A percentile compares a stretch with the other conserved stretches of the same genome.
Evolutionary conservation across 2,113 vertebrate genomes (phyloP).

Genomic region (Murina feae): DNA sequence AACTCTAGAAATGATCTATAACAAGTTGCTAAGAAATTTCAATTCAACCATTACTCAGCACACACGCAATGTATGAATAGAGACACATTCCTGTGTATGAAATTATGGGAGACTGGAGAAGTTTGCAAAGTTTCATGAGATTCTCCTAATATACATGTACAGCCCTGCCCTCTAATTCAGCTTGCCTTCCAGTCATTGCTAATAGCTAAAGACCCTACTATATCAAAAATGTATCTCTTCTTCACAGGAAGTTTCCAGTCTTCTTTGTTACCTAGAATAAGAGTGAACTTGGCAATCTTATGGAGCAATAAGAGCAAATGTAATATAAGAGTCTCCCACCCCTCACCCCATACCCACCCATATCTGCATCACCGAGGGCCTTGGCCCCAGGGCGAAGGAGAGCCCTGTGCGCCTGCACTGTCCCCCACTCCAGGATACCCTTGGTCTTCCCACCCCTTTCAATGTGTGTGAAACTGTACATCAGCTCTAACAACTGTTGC

Average conservation of each 20-base stretch:
- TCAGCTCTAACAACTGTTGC: not conserved
- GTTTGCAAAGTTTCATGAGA: not conserved
- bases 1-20: not conserved
- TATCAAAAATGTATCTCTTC: not conserved
- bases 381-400: not conserved
- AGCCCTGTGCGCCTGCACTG: not conserved
- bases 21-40: conserved; percentile 14
- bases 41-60: not conserved
- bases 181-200: not conserved
- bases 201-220: not conserved
- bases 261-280: not conserved
- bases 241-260: not conserved
- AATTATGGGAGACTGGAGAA: not conserved
- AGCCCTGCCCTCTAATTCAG: not conserved
- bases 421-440: not conserved
- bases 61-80: not conserved
- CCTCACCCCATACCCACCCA: not conserved
- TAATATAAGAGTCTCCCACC: not conserved
- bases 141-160: not conserved
- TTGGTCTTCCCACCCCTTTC: not conserved
- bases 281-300: not conserved
- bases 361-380: not conserved
- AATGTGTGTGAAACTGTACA: not conserved
- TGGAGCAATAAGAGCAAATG: not conserved
- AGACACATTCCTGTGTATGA: not conserved